Percentiles rank a stretch among this genome's conserved stretches.
phyloP scores from a whole-genome alignment of 1,140 invertebrate species.

The Megalonaias nervosa region DNA sequence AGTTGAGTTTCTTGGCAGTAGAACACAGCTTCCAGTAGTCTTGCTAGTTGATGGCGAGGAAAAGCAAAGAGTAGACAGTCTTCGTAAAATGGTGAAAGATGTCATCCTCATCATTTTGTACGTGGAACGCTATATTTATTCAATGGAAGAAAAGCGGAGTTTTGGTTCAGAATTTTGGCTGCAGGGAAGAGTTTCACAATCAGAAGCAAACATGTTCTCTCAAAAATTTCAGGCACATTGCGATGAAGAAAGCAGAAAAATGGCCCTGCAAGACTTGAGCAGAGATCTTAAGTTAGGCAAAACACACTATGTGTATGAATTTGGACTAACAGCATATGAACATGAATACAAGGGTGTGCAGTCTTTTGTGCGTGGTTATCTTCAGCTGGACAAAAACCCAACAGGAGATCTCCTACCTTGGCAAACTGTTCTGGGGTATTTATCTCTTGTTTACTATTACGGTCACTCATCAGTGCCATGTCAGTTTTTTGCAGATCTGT shows the following conservation, averaged over 20 bases:
- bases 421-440: slow-evolving; percentile 28
- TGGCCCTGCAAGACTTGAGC: not conserved
- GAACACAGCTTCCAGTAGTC: slow-evolving; percentile 29
- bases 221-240: slow-evolving; percentile 15
- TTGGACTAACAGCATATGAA: slow-evolving; percentile 25
- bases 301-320: slow-evolving; percentile 24
- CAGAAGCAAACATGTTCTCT: slow-evolving; percentile 20
- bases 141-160: not conserved
- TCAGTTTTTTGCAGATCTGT: slow-evolving; percentile 26
- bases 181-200: slow-evolving; percentile 11
- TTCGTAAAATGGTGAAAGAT: slow-evolving; percentile 13
- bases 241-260: slow-evolving; percentile 12
- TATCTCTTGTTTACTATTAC: slow-evolving; percentile 29
- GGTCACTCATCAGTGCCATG: slow-evolving; percentile 31
- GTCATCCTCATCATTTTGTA: slow-evolving; percentile 25
- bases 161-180: slow-evolving; percentile 12
- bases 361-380: slow-evolving; percentile 25
- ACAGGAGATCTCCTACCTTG: slow-evolving; percentile 4
- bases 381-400: not conserved
- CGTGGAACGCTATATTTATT: slow-evolving; percentile 12
- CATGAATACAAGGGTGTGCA: slow-evolving; percentile 22
- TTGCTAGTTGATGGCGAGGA: slow-evolving; percentile 32
- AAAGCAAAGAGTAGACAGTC: slow-evolving; percentile 6
- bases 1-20: slow-evolving; percentile 30
- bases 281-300: slow-evolving; percentile 1